Base-by-base conservation (phyloP, 1,140 invertebrate genomes). In the Pristionchus pacificus region DNA sequence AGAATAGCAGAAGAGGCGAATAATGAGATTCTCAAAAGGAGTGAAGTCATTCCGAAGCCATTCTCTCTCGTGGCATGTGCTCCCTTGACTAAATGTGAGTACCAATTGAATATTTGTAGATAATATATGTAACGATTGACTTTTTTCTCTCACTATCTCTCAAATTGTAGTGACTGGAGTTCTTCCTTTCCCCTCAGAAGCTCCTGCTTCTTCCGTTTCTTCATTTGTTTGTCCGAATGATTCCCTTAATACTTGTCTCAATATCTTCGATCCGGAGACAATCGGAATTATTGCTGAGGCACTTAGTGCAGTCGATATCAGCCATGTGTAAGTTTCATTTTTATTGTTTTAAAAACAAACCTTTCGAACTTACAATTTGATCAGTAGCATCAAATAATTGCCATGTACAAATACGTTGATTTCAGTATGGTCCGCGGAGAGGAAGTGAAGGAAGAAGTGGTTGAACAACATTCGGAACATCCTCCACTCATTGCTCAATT, bases 101-200 rank as follows among this genome's bases (percentile, higher is more conserved):
- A 27, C n/a, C n/a, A n/a, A n/a, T n/a, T n/a, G n/a, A n/a, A n/a
- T n/a, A n/a, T n/a, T n/a, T n/a, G n/a, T n/a, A n/a, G n/a, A n/a
- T n/a, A n/a, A n/a, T n/a, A n/a, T n/a, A n/a, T 68, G 71, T 73
- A n/a, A 73, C 55, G 58, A 25, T 19, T 30, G n/a, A 38, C 0
- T 60, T 13, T 31, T 1, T 27, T 27, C 59, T 31, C 25, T 15
- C 49, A 29, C 29, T 38, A 1, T 30, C 19, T 32, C 28, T 38
- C 6, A 10, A 31, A 32, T 68, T 68, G 30, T 49, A 73, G 71
- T 68, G 13, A 65, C 59, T n/a, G 28, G 38, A 33, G 29, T 73
- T 28, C 62, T 73, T 19, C 71, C 71, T 1, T 63, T 73, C 19
- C 71, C 71, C 0, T 64, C 59, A 24, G 71, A 73, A 31, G 65